phyloP scores from a whole-genome alignment of 2,113 vertebrate species.

The Nerophis ophidion region DNA sequence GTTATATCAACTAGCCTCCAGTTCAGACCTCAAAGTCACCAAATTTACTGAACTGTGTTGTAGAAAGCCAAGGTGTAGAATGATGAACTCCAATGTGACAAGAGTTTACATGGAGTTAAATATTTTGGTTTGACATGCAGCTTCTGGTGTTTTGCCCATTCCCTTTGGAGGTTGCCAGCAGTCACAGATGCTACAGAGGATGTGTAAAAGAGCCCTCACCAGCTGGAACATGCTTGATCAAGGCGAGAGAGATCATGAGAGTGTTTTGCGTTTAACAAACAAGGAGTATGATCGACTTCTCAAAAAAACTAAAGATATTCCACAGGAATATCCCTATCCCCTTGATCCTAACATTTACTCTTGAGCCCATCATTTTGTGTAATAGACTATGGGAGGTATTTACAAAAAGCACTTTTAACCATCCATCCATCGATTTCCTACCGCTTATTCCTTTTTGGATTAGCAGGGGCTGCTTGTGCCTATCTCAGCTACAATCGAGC shows the following conservation, averaged over 20 bases:
- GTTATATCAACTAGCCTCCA: slow-evolving; percentile 1
- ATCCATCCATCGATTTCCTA: no score
- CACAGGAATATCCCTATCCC: background rate
- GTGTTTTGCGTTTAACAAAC: background rate
- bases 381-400: no score
- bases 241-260: background rate
- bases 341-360: no score
- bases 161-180: background rate
- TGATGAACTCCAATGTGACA: background rate
- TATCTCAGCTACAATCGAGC: no score
- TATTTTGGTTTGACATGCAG: background rate
- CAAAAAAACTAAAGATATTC: background rate
- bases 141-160: background rate
- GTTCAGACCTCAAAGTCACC: background rate
- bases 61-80: background rate
- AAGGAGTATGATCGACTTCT: background rate
- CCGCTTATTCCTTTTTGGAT: no score
- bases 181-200: slow-evolving; percentile 5
- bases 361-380: no score
- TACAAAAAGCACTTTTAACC: no score
- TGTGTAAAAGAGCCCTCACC: background rate
- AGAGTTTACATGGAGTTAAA: background rate
- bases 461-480: no score
- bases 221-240: background rate
- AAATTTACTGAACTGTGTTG: background rate